Evolutionary conservation across 2,888 invertebrate genomes (phyloP), one percentile per base, ranked within the genome.

Genomic region (Pheosia gnoma): DNA sequence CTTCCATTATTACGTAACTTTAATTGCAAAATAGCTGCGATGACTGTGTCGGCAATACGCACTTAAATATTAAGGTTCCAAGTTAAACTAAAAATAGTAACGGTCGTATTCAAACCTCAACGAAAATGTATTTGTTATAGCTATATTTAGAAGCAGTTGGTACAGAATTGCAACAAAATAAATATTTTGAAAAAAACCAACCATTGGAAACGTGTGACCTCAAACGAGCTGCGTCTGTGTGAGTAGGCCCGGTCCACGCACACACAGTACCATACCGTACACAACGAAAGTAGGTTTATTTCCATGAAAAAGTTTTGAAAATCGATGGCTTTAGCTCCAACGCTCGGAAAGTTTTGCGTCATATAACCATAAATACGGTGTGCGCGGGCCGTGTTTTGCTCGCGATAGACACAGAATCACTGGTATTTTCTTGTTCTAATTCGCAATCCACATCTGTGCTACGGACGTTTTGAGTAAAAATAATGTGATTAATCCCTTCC

Each of bases 241-340:
- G 84, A 59, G 88, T 87, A 68, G 67, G 73, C 77, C 76, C 68
- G 71, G 74, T 59, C 67, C 72, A 83, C 87, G 71, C 89, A 87
- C 90, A 91, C 89, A 80, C 43, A 64, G 51, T 61, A 56, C 75
- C 75, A 76, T 74, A 76, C 47, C 84, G 82, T 88, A 89, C 89
- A 92, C 90, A 89, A 87, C 86, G 88, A 91, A 92, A 93, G 93
- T 93, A 90, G 93, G 93, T 93, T 93, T 93, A 92, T 94, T 92
- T 93, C 93, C 93, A 93, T 92, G 94, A 94, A 94, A 94, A 94
- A 94, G 92, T 94, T 94, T 93, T 90, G 93, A 93, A 94, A 94
- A 94, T 94, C 94, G 94, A 93, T 93, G 92, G 92, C 90, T 91
- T 90, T 84, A 91, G 92, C 93, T 91, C 91, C 91, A 89, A 90